phyloP scores from a whole-genome alignment of 2,113 vertebrate species.

The Noctilio leporinus region DNA sequence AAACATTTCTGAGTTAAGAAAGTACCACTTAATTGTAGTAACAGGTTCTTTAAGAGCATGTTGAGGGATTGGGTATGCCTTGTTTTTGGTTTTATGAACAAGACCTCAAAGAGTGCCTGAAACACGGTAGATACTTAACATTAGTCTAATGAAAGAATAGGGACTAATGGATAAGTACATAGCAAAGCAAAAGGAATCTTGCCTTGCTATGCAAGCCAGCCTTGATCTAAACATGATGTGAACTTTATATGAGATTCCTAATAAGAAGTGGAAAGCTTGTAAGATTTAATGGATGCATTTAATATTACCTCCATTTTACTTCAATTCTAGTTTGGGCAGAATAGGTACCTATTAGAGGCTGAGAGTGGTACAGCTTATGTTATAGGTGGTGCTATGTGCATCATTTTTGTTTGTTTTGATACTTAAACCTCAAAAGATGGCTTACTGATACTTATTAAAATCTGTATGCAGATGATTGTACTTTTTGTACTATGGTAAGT shows the following conservation, averaged over 20 bases:
- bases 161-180: neutral
- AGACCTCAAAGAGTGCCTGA: neutral
- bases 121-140: neutral
- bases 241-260: neutral
- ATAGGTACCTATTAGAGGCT: neutral
- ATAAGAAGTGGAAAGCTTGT: neutral
- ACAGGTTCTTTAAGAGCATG: neutral
- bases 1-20: neutral
- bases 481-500: neutral
- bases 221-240: neutral
- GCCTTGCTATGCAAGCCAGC: neutral
- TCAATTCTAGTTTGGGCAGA: neutral
- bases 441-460: neutral
- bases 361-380: neutral
- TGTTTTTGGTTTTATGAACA: neutral
- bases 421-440: neutral
- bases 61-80: neutral
- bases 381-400: neutral
- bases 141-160: neutral
- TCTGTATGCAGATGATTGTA: neutral
- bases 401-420: slow-evolving; percentile 17
- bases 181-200: neutral
- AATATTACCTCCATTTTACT: neutral
- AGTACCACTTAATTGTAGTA: neutral
- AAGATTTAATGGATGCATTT: neutral